Evolutionary conservation across 1,140 invertebrate genomes (phyloP).

Genomic region (Pseudomyrmex pallidus): DNA sequence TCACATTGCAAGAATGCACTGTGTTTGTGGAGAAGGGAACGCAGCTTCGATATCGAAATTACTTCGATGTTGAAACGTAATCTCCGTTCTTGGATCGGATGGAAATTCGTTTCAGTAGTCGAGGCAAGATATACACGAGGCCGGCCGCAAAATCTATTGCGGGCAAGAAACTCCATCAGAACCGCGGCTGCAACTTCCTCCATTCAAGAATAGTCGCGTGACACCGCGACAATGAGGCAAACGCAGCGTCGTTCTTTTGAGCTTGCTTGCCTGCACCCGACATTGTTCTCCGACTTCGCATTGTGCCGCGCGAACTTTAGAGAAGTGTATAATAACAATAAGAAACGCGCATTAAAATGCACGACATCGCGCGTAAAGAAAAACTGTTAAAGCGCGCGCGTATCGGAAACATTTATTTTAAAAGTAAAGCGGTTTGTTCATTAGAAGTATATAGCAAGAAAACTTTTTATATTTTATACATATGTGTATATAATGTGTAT

Average conservation of each 20-base stretch:
- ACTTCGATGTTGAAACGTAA: slow-evolving; percentile 40
- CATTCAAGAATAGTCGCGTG: slow-evolving; percentile 61
- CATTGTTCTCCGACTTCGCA: slow-evolving; percentile 63
- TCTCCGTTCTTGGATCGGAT: slow-evolving; percentile 49
- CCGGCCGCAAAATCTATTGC: slow-evolving; percentile 54
- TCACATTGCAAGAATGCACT: slow-evolving; percentile 4
- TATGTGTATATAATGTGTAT: background rate
- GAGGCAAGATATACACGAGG: slow-evolving; percentile 20
- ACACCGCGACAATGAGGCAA: slow-evolving; percentile 65
- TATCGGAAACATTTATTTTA: background rate
- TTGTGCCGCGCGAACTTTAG: slow-evolving; percentile 60
- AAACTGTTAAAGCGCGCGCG: slow-evolving; percentile 5
- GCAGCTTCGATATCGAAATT: background rate
- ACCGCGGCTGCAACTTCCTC: slow-evolving; percentile 27
- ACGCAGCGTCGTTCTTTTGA: slow-evolving; percentile 62
- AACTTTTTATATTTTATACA: background rate
- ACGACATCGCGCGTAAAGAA: slow-evolving; percentile 22
- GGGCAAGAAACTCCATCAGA: slow-evolving; percentile 53
- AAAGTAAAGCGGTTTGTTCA: background rate
- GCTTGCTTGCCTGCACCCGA: slow-evolving; percentile 28
- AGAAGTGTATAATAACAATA: slow-evolving; percentile 56
- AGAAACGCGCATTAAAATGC: slow-evolving; percentile 61
- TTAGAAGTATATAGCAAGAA: background rate
- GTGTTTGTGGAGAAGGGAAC: background rate
- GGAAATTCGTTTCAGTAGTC: slow-evolving; percentile 56